These are phyloP conservation scores for Octomys mimax DNA, from an alignment of 2,797 vertebrate genomes.

Conservation along the genomic window DNA sequence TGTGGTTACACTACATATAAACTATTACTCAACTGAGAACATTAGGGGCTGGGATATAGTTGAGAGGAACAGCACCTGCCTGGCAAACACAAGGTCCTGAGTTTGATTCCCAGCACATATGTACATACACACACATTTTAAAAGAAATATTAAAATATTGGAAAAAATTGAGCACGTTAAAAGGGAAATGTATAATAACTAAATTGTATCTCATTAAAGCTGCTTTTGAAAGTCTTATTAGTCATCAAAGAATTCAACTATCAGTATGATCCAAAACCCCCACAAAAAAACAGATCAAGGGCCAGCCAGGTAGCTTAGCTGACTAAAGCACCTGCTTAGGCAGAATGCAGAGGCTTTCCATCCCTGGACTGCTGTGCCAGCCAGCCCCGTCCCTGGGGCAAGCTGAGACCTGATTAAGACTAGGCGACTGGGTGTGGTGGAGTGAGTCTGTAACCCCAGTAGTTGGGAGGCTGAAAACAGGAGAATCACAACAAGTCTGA, in stretches of 20 bases:
- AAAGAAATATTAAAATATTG: too few relatives aligned
- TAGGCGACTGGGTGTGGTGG: background rate
- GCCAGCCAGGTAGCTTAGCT: too few relatives aligned
- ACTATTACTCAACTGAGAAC: background rate
- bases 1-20: background rate
- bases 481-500: background rate
- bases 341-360: too few relatives aligned
- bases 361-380: too few relatives aligned
- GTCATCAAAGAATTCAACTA: conserved; percentile 12
- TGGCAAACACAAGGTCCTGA: too few relatives aligned
- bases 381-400: too few relatives aligned
- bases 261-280: background rate
- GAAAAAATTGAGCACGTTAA: background rate
- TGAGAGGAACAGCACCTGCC: too few relatives aligned
- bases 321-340: too few relatives aligned
- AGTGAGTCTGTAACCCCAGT: background rate
- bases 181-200: background rate
- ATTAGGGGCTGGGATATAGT: too few relatives aligned
- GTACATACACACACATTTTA: too few relatives aligned
- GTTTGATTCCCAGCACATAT: too few relatives aligned
- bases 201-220: background rate
- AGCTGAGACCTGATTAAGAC: too few relatives aligned
- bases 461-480: background rate
- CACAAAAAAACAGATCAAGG: background rate
- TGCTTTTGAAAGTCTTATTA: background rate